Evolutionary conservation across 2,888 invertebrate species (phyloP).

Genomic region (Drosophila paracracens): DNA sequence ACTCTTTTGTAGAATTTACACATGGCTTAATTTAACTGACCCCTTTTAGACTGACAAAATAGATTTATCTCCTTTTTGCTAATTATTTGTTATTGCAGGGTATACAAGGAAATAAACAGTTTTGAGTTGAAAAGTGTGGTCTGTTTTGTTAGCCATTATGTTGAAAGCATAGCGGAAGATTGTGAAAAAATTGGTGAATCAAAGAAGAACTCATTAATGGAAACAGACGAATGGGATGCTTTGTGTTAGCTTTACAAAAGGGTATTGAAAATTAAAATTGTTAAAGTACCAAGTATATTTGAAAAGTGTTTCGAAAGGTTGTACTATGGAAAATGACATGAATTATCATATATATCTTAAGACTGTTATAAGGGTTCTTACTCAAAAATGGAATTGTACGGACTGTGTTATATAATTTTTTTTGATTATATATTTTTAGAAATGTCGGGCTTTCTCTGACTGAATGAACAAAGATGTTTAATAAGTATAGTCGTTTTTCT

Average conservation of each 20-base stretch:
- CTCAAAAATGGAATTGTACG: background rate
- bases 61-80: background rate
- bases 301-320: background rate
- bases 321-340: background rate
- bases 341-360: too few relatives aligned
- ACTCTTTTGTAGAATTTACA: background rate
- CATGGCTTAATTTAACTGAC: background rate
- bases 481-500: background rate
- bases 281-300: background rate
- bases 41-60: background rate
- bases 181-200: background rate
- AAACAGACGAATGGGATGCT: background rate
- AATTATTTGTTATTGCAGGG: background rate
- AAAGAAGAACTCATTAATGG: background rate
- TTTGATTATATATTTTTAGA: background rate
- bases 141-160: conserved; percentile 7
- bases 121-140: background rate
- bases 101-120: background rate
- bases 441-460: background rate
- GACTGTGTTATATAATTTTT: background rate
- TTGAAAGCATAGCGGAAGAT: background rate
- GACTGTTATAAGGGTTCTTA: background rate
- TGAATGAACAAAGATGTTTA: background rate
- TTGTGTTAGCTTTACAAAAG: background rate
- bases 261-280: background rate